Evolutionary conservation across 2,113 vertebrate species (phyloP).

Genomic region (Siphamia tubifer): DNA sequence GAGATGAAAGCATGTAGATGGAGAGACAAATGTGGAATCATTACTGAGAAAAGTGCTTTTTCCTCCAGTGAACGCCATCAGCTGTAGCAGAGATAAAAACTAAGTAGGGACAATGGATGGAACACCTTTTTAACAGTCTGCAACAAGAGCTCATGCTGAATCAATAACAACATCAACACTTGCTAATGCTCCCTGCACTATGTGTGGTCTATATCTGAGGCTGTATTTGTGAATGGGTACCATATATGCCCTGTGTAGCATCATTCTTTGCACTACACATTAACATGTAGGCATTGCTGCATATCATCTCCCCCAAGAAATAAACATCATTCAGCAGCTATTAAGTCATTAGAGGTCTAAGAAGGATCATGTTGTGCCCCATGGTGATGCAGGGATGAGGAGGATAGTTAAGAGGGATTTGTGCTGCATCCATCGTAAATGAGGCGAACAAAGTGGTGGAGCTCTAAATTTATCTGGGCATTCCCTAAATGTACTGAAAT

Average conservation of each 20-base stretch:
- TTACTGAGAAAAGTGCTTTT: slow-evolving; percentile 53
- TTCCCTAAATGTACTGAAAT: slow-evolving; percentile 3
- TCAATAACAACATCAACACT: slow-evolving; percentile 56
- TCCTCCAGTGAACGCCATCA: slow-evolving; percentile 36
- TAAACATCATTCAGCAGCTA: slow-evolving; percentile 44
- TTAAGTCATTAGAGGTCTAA: slow-evolving; percentile 57
- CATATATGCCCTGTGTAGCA: neutral
- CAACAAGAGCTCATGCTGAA: slow-evolving; percentile 26
- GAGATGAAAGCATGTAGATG: slow-evolving; percentile 59
- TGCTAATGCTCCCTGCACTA: slow-evolving; percentile 36
- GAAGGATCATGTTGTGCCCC: slow-evolving; percentile 39
- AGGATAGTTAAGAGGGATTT: slow-evolving; percentile 26
- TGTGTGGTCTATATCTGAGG: slow-evolving; percentile 23
- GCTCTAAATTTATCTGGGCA: slow-evolving; percentile 14
- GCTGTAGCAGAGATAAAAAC: slow-evolving; percentile 40
- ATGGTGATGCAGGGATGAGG: slow-evolving; percentile 8
- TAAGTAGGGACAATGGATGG: slow-evolving; percentile 33
- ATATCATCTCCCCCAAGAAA: slow-evolving; percentile 26
- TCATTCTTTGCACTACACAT: neutral
- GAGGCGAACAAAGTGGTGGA: slow-evolving; percentile 19
- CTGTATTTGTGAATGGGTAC: slow-evolving; percentile 37
- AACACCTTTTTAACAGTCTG: slow-evolving; percentile 53
- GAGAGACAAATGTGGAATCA: slow-evolving; percentile 51
- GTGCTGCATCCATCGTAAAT: slow-evolving; percentile 15
- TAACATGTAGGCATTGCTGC: slow-evolving; percentile 19